Evolutionary conservation across 2,797 vertebrate genomes (phyloP), one percentile per base, ranked within the genome.

Genomic region (Paedocypris micromegethes): DNA sequence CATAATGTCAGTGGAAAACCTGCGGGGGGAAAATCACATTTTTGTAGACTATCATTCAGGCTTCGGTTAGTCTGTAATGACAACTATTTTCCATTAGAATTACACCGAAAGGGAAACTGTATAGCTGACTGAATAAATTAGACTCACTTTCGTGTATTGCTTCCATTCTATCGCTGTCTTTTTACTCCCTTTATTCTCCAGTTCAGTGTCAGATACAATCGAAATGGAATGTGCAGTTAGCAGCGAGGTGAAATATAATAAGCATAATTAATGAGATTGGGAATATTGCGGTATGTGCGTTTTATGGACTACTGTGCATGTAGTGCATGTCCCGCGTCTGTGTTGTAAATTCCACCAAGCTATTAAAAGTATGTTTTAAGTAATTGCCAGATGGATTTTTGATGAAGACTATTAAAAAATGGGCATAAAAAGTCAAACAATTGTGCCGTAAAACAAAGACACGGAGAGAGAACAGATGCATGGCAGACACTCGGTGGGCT

Each of bases 231-330:
- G 3, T 5, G 42, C 46, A 37, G 40, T 37, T 23, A 23, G 23
- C 23, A 23, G 23, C 23, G 23, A 23, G 23, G 23, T 23, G 23
- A 23, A 23, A 23, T 23, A 23, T 23, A 23, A 23, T 23, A 23
- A 23, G 23, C 51, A 54, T 50, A 71, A 62, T 66, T 66, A 64
- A 69, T 50, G 47, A 66, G 56, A 71, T 61, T 9, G 56, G n/a
- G 59, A 60, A 66, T 65, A 66, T 40, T 51, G 47, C 47, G 23
- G 64, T 72, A 63, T 73, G 52, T 75, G 64, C 41, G 64, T 76
- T 80, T 82, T 78, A 78, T 79, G 70, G 78, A 81, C 79, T 82
- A 79, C 81, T 77, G 77, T 79, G 71, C 69, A 78, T 74, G 69
- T 79, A 73, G 58, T 66, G 69, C 64, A 72, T 75, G 66, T 75